phyloP scores from a whole-genome alignment of 1,140 invertebrate species.

The Drosophila aff. region DNA sequence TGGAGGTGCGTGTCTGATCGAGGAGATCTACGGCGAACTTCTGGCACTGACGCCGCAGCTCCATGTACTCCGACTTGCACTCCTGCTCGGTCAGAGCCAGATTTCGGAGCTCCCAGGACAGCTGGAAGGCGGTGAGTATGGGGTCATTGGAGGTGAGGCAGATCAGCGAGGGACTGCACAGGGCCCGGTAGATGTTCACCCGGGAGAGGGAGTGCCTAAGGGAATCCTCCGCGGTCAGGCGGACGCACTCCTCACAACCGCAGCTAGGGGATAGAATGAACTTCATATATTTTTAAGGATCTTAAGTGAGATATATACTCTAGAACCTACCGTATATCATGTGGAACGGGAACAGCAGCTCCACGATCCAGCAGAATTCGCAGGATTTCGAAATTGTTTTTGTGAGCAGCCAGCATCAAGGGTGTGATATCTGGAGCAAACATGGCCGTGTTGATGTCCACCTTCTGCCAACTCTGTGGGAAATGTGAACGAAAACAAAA shows the following conservation, averaged over 20 bases:
- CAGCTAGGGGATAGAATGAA: slow-evolving; percentile 86
- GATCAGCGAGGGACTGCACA: slow-evolving; percentile 96
- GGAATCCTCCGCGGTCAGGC: slow-evolving; percentile 90
- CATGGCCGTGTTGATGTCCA: slow-evolving; percentile 91
- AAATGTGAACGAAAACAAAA: neutral
- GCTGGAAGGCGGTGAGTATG: slow-evolving; percentile 92
- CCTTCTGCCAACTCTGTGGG: slow-evolving; percentile 93
- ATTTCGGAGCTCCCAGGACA: slow-evolving; percentile 93
- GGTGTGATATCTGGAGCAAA: slow-evolving; percentile 97
- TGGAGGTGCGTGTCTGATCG: slow-evolving; percentile 94
- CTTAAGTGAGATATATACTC: neutral
- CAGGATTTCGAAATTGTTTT: slow-evolving; percentile 97
- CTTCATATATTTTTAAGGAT: neutral
- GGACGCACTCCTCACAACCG: slow-evolving; percentile 92
- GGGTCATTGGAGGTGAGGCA: slow-evolving; percentile 94
- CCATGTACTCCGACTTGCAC: slow-evolving; percentile 91
- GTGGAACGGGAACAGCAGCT: slow-evolving; percentile 93
- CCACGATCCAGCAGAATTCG: slow-evolving; percentile 95
- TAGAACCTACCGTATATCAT: slow-evolving; percentile 90
- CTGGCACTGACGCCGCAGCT: slow-evolving; percentile 93
- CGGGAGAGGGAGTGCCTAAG: slow-evolving; percentile 94
- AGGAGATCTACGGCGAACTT: slow-evolving; percentile 96
- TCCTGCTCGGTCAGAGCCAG: slow-evolving; percentile 93
- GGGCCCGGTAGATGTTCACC: slow-evolving; percentile 95
- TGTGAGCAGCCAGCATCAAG: slow-evolving; percentile 95